These are phyloP conservation scores for Cacoxenus indagator DNA, from an alignment of 2,888 invertebrate species.

Conservation along the genomic window DNA sequence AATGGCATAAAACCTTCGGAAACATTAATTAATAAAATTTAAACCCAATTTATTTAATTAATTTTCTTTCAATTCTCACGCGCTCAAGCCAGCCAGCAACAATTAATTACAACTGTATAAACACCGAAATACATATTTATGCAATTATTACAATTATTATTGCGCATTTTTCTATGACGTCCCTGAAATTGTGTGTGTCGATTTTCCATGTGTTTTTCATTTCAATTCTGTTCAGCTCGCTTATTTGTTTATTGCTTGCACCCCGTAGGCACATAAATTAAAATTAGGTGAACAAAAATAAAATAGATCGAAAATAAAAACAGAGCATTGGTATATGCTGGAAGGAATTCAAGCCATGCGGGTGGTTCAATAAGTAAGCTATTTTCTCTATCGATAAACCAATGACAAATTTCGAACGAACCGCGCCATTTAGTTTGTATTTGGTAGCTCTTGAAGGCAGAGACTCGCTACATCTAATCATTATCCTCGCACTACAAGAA, in stretches of 20 bases:
- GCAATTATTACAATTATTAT: neutral
- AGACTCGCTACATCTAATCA: too few relatives aligned
- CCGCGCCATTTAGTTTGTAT: too few relatives aligned
- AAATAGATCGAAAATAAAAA: neutral
- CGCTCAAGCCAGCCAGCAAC: neutral
- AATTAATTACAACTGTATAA: neutral
- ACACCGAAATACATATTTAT: neutral
- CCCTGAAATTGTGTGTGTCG: neutral
- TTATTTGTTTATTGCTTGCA: constrained; percentile 2
- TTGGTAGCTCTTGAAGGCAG: too few relatives aligned
- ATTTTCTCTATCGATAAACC: too few relatives aligned
- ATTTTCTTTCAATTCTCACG: neutral
- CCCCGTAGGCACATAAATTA: too few relatives aligned
- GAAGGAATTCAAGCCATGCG: neutral
- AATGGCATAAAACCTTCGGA: neutral
- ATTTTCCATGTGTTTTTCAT: neutral
- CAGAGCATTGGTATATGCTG: neutral
- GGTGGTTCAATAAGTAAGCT: neutral
- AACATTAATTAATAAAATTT: neutral
- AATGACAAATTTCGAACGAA: too few relatives aligned
- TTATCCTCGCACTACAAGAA: too few relatives aligned
- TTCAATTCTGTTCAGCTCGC: neutral
- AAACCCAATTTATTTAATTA: neutral
- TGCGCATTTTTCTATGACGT: neutral
- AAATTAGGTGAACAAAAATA: neutral